Evolutionary conservation across 2,888 invertebrate genomes (phyloP).

Genomic region (Macrophya alboannulata): DNA sequence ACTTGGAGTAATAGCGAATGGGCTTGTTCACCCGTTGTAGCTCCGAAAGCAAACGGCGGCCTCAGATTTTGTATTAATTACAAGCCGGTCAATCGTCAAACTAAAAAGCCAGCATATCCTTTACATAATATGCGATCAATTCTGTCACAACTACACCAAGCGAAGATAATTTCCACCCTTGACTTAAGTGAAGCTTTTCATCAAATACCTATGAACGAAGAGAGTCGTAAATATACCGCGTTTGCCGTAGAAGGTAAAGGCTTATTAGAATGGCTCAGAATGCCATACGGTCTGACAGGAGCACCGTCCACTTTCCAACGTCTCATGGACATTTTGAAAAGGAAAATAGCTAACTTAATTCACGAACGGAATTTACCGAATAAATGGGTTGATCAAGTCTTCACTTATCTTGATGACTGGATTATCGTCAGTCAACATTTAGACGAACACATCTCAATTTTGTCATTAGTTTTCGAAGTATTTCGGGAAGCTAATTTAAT

Average conservation of each 20-base stretch:
- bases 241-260: constrained; percentile 62
- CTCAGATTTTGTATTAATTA: no score
- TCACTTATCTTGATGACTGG: constrained; percentile 60
- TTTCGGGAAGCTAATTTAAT: constrained; percentile 15
- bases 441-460: constrained; percentile 54
- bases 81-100: no score
- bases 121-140: no score
- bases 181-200: constrained; percentile 62
- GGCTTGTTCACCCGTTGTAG: no score
- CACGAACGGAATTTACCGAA: not conserved
- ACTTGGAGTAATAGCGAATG: no score
- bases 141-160: no score
- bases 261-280: constrained; percentile 59
- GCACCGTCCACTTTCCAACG: constrained; percentile 19
- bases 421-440: constrained; percentile 57
- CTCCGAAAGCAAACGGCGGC: no score
- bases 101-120: no score
- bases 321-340: constrained; percentile 58
- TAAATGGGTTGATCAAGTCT: constrained; percentile 49
- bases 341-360: constrained; percentile 41
- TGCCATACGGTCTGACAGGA: constrained; percentile 61
- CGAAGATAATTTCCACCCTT: constrained; percentile 55
- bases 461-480: constrained; percentile 58
- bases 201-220: constrained; percentile 59
- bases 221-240: constrained; percentile 59